Conservation (phyloP, 2,888 invertebrate genomes). For the Hydraecia micacea region DNA sequence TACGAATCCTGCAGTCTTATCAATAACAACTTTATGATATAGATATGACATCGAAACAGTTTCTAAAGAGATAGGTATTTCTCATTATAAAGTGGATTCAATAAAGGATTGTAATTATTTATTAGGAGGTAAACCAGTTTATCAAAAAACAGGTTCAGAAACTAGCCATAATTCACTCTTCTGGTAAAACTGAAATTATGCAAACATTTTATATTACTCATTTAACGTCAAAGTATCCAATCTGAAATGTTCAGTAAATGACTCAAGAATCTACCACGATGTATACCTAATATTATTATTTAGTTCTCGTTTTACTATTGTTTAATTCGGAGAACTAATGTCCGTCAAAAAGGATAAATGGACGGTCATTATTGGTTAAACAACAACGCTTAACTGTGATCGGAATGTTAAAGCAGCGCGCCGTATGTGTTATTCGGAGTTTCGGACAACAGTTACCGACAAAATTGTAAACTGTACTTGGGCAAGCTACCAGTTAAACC, state of each 20-base stretch:
- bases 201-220: neutral
- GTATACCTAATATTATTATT: neutral
- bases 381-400: constrained; percentile 15
- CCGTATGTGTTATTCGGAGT: neutral
- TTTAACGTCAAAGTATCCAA: neutral
- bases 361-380: constrained; percentile 17
- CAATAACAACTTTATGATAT: constrained; percentile 24
- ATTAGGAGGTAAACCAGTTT: neutral
- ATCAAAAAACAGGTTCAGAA: neutral
- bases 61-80: neutral
- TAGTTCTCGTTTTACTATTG: constrained; percentile 22
- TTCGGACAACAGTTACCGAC: constrained; percentile 1
- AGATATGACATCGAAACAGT: neutral
- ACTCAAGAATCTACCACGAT: neutral
- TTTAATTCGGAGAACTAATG: constrained; percentile 18
- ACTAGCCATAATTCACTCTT: neutral
- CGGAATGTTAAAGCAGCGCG: constrained; percentile 33
- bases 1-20: constrained; percentile 29
- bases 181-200: neutral
- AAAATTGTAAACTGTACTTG: constrained; percentile 4
- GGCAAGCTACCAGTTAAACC: neutral
- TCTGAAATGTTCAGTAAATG: neutral
- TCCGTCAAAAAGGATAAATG: constrained; percentile 6
- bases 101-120: neutral
- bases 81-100: neutral